phyloP scores from a whole-genome alignment of 2,113 vertebrate species.

The Hipposideros armiger region DNA sequence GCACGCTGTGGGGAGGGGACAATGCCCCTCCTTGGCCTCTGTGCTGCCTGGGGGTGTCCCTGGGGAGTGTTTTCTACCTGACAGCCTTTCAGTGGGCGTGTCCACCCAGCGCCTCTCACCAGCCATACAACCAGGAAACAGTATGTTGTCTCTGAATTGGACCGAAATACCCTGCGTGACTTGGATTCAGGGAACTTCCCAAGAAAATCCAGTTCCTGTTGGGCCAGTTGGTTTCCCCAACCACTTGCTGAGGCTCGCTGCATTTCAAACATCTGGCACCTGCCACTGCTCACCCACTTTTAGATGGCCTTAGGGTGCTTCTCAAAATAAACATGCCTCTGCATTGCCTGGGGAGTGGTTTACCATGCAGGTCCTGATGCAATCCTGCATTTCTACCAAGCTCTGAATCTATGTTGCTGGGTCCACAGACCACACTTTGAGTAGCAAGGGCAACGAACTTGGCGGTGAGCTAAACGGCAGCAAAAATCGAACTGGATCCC shows the following conservation, averaged over 20 bases:
- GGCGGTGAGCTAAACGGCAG: neutral
- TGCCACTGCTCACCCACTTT: constrained; percentile 33
- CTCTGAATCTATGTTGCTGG: neutral
- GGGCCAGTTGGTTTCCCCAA: neutral
- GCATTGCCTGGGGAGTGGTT: neutral
- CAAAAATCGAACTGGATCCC: neutral
- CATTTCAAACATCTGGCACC: neutral
- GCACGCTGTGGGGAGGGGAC: rapidly evolving
- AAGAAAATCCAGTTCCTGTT: constrained; percentile 60
- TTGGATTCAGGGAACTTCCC: constrained; percentile 56
- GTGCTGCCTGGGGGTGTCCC: neutral
- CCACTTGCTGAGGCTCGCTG: neutral
- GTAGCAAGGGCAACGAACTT: neutral
- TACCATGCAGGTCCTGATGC: neutral
- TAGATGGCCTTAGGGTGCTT: neutral
- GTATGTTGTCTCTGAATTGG: neutral
- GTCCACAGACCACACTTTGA: neutral
- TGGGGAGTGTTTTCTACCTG: neutral
- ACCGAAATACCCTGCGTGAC: neutral
- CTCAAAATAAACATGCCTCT: neutral
- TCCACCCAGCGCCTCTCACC: neutral
- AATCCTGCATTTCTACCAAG: neutral
- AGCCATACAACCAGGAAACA: constrained; percentile 42
- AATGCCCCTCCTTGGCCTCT: neutral
- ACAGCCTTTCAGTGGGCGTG: neutral